Base-by-base conservation (phyloP, 2,113 vertebrate genomes). In the Mustelus asterias region DNA sequence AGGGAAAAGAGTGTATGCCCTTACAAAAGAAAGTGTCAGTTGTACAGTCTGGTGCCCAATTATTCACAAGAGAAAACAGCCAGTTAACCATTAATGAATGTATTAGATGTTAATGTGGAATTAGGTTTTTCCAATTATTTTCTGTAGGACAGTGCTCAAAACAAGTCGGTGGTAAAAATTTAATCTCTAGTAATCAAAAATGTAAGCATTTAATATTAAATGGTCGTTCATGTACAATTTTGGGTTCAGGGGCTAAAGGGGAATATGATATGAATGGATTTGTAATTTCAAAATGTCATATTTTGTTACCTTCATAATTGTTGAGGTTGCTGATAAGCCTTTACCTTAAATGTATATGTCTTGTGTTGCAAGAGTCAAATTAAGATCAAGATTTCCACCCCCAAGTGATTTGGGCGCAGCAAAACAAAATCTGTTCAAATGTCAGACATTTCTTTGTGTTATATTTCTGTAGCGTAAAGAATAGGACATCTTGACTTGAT, bases 121-220 rank as follows among this genome's bases (percentile, higher is more conserved):
- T 95, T 29, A 63, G 26, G 22, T 72, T 95, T 67, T 95, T 72
- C 93, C 93, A 95, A 54, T 95, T 95, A 54, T 26, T 54, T 72
- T 72, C 24, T 44, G 54, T 65, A 65, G 48, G 3, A 95, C 65
- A 41, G 92, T 94, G 14, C 22, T 70, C 93, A 94, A 94, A 16
- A 26, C 67, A 95, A 72, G 41, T 29, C 16, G 44, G 72, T 69
- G 48, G 26, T 90, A 9, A 1, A 7, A 41, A 7, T 83, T 41
- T 83, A 14, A 20, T 44, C 20, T 83, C 5, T 16, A 7, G 6
- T n/a, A 37, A 92, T n/a, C 58, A 93, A 65, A 65, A 93, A 37
- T 65, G 16, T 89, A 60, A 65, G 60, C 33, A 90, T 13, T 80
- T 89, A 89, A 89, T 63, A 33, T 90, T 90, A 63, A 92, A 9